A percentile compares a stretch with the other conserved stretches of the same genome.
Evolutionary conservation across 2,113 vertebrate genomes (phyloP).

Genomic region (Ptychochromis oligacanthus): DNA sequence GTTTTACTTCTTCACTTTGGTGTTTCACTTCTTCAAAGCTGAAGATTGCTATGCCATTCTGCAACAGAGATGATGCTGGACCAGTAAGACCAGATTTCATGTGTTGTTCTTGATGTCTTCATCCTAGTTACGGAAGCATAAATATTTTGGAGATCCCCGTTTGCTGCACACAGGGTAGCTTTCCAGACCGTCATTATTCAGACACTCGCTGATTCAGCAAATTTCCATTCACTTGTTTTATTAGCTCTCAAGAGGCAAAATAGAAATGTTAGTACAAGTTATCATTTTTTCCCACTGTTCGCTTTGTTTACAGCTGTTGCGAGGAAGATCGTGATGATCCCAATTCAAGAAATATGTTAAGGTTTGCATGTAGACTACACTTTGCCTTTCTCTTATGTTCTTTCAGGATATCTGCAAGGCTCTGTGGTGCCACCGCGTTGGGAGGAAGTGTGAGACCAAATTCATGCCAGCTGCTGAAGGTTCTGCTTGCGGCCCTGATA

Average conservation of each 20-base stretch:
- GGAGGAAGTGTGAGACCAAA: slow-evolving; percentile 93
- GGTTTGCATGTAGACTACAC: background rate
- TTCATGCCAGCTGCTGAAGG: slow-evolving; percentile 94
- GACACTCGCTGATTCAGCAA: slow-evolving; percentile 21
- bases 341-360: background rate
- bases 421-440: slow-evolving; percentile 91
- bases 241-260: slow-evolving; percentile 39
- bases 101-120: slow-evolving; percentile 7
- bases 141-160: slow-evolving; percentile 38
- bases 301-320: slow-evolving; percentile 42
- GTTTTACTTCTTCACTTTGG: background rate
- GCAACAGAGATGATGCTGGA: background rate
- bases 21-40: background rate
- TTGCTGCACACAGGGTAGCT: slow-evolving; percentile 13
- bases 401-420: slow-evolving; percentile 92
- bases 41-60: background rate
- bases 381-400: slow-evolving; percentile 3
- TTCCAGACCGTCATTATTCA: slow-evolving; percentile 46
- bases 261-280: slow-evolving; percentile 33
- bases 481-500: slow-evolving; percentile 86
- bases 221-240: slow-evolving; percentile 44
- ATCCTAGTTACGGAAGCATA: slow-evolving; percentile 56
- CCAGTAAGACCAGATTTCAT: background rate
- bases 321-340: background rate
- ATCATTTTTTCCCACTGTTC: slow-evolving; percentile 13